Base-by-base conservation (phyloP, 2,113 vertebrate species). In the Boulengeromyrus knoepffleri region DNA sequence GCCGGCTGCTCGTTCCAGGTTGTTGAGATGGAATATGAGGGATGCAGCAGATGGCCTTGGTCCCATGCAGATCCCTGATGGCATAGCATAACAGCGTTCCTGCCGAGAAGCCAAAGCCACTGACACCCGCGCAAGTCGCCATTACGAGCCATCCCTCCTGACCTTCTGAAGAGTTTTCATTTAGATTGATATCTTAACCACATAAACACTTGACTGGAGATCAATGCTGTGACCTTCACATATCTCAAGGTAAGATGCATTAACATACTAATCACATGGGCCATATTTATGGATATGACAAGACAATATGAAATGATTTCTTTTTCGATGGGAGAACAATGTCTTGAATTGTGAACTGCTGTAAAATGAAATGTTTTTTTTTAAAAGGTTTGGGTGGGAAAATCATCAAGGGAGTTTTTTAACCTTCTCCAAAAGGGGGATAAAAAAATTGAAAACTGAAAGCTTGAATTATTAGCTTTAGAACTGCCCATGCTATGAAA, bases 211-310 rank as follows among this genome's bases (percentile, higher is more conserved):
- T 94, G 85, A 95, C 95, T 95, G 93, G 90, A 95, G 95, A 96
- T 96, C 95, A 95, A 95, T 95, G 91, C 91, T 4, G 66, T 93
- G 94, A 96, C 95, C 95, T 96, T 95, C 93, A 92, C 89, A 92
- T 91, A 90, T 19, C 89, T 94, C 31, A 95, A 94, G 93, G 90
- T 92, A 93, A 92, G 89, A 89, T 90, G 88, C 92, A 91, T 92
- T 91, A 93, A 92, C 50, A 27, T 53, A 7, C 45, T 47, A 46
- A 85, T 85, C 87, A 85, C 88, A 66, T 91, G 85, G 24, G 21
- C n/a, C n/a, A 50, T 50, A 24, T 89, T n/a, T 62, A 46, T 45
- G 31, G 36, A 85, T 53, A 86, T 47, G 52, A 19, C 39, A 47
- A 46, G 49, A 77, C 46, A 47, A 24, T 85, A 52, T 86, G 80